These are phyloP conservation scores for Euclidia mi DNA, from an alignment of 2,888 invertebrate genomes.

Conservation along the genomic window DNA sequence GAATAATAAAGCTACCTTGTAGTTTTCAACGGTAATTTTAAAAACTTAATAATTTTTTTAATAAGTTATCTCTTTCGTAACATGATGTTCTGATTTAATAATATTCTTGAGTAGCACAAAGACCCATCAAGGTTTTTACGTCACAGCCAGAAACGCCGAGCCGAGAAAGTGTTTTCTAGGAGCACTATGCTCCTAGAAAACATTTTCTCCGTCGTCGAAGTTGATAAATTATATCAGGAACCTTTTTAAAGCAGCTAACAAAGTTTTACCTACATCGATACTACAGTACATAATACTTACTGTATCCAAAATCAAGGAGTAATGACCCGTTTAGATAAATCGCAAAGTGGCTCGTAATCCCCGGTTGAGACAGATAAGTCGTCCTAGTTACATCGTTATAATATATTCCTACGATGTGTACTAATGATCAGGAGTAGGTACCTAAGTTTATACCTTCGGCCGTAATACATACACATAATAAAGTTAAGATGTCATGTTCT, in stretches of 20 bases:
- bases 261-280: not conserved
- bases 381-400: slow-evolving; percentile 45
- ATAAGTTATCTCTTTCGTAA: too few relatives aligned
- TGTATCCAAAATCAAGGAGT: slow-evolving; percentile 19
- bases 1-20: too few relatives aligned
- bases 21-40: too few relatives aligned
- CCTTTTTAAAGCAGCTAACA: not conserved
- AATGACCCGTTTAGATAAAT: slow-evolving; percentile 51
- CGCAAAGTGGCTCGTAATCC: slow-evolving; percentile 31
- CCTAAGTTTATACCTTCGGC: slow-evolving; percentile 8
- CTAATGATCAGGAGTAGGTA: slow-evolving; percentile 34
- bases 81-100: too few relatives aligned
- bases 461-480: not conserved
- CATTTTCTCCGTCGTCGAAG: too few relatives aligned
- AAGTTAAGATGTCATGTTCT: not conserved
- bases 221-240: too few relatives aligned
- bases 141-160: too few relatives aligned
- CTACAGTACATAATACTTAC: not conserved
- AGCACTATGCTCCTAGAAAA: too few relatives aligned
- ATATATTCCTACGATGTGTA: slow-evolving; percentile 30
- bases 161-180: too few relatives aligned
- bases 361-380: slow-evolving; percentile 42
- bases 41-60: too few relatives aligned
- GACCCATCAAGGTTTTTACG: too few relatives aligned
- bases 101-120: too few relatives aligned